Evolutionary conservation across 2,113 vertebrate genomes (phyloP).

Genomic region (Stigmatopora argus): DNA sequence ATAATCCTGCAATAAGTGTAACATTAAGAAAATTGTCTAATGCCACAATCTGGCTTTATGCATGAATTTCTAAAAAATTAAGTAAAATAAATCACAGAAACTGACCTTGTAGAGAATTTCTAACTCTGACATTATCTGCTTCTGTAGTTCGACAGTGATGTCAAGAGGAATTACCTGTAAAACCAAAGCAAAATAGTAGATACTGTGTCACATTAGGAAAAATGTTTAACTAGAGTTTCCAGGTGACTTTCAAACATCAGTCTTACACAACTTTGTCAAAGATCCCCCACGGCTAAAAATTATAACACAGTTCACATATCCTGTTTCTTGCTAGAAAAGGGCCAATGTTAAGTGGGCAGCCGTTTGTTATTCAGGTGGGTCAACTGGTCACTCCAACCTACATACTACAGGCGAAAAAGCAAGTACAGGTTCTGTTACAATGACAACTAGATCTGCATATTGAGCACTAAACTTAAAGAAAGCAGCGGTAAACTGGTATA

Average conservation of each 20-base stretch:
- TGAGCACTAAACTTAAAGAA: no score
- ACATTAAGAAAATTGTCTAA: background rate
- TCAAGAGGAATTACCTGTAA: constrained; percentile 90
- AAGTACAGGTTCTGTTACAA: no score
- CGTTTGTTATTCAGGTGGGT: background rate
- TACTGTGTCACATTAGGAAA: background rate
- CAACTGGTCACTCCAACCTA: background rate
- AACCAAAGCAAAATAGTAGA: constrained; percentile 15
- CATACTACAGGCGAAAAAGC: background rate
- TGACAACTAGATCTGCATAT: no score
- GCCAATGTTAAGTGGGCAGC: background rate
- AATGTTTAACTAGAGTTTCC: background rate
- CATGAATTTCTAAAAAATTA: background rate
- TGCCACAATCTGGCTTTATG: background rate
- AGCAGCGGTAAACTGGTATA: no score
- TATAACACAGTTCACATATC: background rate
- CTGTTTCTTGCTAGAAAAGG: background rate
- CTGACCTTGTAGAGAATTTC: constrained; percentile 97
- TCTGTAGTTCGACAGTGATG: constrained; percentile 95
- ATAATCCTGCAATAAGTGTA: background rate
- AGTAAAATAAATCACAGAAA: background rate
- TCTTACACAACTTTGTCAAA: background rate
- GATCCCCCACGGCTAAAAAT: background rate
- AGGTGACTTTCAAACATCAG: background rate
- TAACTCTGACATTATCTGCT: constrained; percentile 98